Percentiles rank a stretch among this genome's conserved stretches.
Evolutionary conservation across 53 echinoderm and acorn worm species (phyloP).

Genomic region (Apostichopus leukothele): DNA sequence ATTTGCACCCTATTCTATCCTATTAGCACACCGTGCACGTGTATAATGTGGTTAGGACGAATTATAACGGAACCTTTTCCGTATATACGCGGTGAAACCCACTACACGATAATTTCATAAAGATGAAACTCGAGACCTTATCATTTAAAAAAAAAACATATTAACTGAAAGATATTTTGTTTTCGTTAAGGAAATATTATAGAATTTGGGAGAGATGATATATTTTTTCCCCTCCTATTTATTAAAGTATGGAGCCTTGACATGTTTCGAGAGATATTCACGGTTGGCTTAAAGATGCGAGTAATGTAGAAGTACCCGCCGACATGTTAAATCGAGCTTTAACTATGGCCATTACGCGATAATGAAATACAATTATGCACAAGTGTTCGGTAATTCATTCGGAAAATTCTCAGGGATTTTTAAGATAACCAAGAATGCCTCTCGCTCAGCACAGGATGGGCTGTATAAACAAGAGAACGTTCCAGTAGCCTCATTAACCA

Average conservation of each 20-base stretch:
- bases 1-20: constrained; percentile 52
- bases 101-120: constrained; percentile 39
- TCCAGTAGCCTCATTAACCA: constrained; percentile 33
- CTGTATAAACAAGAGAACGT: constrained; percentile 37
- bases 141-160: constrained; percentile 29
- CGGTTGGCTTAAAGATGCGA: constrained; percentile 32
- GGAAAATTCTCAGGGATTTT: constrained; percentile 36
- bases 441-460: constrained; percentile 24
- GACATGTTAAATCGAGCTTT: constrained; percentile 40
- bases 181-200: neutral
- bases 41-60: constrained; percentile 51
- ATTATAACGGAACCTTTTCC: constrained; percentile 12
- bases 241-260: constrained; percentile 30
- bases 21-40: constrained; percentile 48
- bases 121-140: constrained; percentile 44
- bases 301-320: constrained; percentile 12
- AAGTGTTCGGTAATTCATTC: constrained; percentile 41
- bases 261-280: constrained; percentile 3
- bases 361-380: constrained; percentile 49
- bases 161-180: constrained; percentile 17
- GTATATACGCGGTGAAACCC: constrained; percentile 3
- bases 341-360: constrained; percentile 46
- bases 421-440: constrained; percentile 18
- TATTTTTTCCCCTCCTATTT: neutral
- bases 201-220: constrained; percentile 1